Percentiles rank a stretch among this genome's conserved stretches.
phyloP scores from a whole-genome alignment of 2,113 vertebrate genomes.

The Cryptomyrus ogoouensis region DNA sequence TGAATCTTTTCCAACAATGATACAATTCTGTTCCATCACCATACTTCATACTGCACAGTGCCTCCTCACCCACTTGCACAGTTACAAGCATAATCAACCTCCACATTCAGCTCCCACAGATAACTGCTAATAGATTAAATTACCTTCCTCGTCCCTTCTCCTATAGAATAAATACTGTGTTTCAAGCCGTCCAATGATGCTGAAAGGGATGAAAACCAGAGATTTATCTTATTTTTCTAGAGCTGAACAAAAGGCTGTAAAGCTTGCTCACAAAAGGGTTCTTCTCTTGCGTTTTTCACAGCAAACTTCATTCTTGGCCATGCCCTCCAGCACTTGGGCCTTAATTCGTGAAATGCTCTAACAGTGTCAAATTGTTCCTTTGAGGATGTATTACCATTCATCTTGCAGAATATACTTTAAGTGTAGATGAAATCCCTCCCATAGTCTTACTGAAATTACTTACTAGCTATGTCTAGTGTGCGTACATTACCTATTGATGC shows the following conservation, averaged over 20 bases:
- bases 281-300: background rate
- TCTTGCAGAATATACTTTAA: background rate
- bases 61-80: background rate
- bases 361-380: background rate
- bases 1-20: background rate
- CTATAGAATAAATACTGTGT: background rate
- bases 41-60: background rate
- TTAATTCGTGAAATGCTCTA: background rate
- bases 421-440: conserved; percentile 5
- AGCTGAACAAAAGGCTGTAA: background rate
- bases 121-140: background rate
- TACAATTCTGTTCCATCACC: background rate
- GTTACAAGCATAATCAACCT: background rate
- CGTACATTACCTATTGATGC: background rate
- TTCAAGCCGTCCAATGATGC: background rate
- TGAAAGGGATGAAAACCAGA: background rate
- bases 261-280: background rate
- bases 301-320: background rate
- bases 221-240: background rate
- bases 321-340: conserved; percentile 1
- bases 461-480: conserved; percentile 2
- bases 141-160: background rate
- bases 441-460: background rate
- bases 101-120: background rate
- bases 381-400: background rate